phyloP scores from a whole-genome alignment of 2,797 vertebrate genomes.

The Centroberyx gerrardi region DNA sequence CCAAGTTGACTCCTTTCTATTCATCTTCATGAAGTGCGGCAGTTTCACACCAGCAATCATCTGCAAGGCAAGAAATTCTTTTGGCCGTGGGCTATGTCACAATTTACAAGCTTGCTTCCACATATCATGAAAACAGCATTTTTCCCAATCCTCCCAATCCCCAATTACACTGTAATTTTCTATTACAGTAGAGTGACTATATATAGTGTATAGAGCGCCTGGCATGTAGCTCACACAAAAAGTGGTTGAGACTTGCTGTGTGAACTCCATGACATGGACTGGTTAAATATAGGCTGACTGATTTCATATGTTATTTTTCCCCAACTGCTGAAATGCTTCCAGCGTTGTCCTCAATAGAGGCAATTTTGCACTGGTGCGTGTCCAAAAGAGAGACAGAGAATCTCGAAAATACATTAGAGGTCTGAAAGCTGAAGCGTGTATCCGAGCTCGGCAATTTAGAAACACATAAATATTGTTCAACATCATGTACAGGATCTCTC shows the following conservation, averaged over 20 bases:
- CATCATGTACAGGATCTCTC: conserved; percentile 31
- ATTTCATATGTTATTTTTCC: conserved; percentile 55
- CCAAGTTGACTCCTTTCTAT: conserved; percentile 14
- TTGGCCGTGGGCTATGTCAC: conserved; percentile 38
- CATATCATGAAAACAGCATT: conserved; percentile 59
- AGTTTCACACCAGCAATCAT: conserved; percentile 30
- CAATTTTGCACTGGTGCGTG: conserved; percentile 29
- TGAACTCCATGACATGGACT: conserved; percentile 59
- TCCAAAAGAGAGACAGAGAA: conserved; percentile 47
- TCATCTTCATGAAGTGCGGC: conserved; percentile 34
- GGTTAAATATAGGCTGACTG: conserved; percentile 71
- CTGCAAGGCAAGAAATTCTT: conserved; percentile 29
- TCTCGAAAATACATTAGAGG: conserved; percentile 51
- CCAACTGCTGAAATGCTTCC: conserved; percentile 41
- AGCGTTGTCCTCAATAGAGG: conserved; percentile 19
- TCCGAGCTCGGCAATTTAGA: conserved; percentile 50
- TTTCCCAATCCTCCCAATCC: conserved; percentile 52
- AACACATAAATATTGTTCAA: conserved; percentile 63
- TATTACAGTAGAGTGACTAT: conserved; percentile 62
- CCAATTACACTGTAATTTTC: conserved; percentile 57
- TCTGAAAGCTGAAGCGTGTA: conserved; percentile 43
- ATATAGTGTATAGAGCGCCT: conserved; percentile 57
- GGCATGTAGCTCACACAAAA: conserved; percentile 34
- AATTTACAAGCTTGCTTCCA: conserved; percentile 63
- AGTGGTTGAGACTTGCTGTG: conserved; percentile 57